Evolutionary conservation across 1,140 invertebrate genomes (phyloP), one percentile per base, ranked within the genome.

Genomic region (Drosophila erecta): DNA sequence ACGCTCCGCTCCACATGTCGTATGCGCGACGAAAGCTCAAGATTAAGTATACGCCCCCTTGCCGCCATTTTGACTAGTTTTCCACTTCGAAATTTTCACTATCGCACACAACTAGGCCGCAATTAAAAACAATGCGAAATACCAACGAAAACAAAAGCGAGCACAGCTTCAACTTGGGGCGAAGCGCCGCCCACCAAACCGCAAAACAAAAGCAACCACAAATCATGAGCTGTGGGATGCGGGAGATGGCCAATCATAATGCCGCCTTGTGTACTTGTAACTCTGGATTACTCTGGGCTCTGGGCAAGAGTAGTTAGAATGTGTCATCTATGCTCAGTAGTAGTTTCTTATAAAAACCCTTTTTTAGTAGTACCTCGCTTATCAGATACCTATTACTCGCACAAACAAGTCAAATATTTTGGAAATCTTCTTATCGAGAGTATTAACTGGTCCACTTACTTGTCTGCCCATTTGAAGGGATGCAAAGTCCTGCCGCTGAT

Each of bases 171-270:
- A 67, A 79, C 55, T 81, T 73, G 35, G 30, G 37, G 14, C 40
- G 30, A 67, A 77, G 69, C 81, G 56, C 83, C 83, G 83, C 84
- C 84, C 76, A 79, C 79, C 76, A 80, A 77, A 61, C 47, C 71
- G 72, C 85, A 77, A 80, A 78, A 67, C 64, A 54, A 70, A 79
- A 84, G 76, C 76, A 59, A 55, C 81, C 71, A 72, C 78, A 90
- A 90, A 79, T 79, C 75, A 78, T 41, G 27, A 20, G 40, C 64
- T n/a, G 44, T n/a, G 44, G 64, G 59, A 65, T 53, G 47, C 44
- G 64, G 60, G 64, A 67, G 44, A 41, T 22, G 64, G 51, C 54
- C 17, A 59, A 33, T 33, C 15, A 35, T 38, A 44, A 73, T 40
- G 40, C 20, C 35, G 22, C 35, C 11, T 17, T 67, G 37, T n/a